Base-by-base conservation (phyloP, 2,888 invertebrate species). In the Imbricaverruca yamaguchii region DNA sequence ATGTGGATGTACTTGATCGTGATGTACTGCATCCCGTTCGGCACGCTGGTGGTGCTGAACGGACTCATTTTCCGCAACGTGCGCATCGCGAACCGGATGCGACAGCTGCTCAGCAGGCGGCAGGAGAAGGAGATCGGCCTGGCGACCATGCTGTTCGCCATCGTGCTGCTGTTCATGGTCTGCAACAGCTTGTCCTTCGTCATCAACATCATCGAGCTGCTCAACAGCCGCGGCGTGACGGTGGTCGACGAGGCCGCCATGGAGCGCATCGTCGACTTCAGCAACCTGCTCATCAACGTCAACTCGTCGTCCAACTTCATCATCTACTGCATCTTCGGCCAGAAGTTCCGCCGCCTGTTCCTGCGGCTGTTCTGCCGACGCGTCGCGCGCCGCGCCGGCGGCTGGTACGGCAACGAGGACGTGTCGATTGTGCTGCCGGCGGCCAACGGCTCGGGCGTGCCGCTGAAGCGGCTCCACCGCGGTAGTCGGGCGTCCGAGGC, bases 291-390 rank as follows among this genome's bases (percentile, higher is more conserved):
- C 83, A 97, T 98, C 81, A 97, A 96, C 83, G 92, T 98, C 87
- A 98, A 98, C 89, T 97, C 97, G 86, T 96, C 97, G 86, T 94
- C 97, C 83, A 98, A 98, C 89, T 98, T 98, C 87, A 92, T 98
- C 84, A 96, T 98, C 85, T 98, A 98, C 89, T 97, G 97, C 84
- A 97, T 97, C 84, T 97, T 98, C 87, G 98, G 98, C 1, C 95
- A 97, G 87, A 97, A 98, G 87, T 98, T 98, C 89, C 94, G 95
- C 87, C 90, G 94, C 83, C 91, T 96, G 84, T 95, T 96, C 87
- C 88, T 94, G 57, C 81, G 83, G 61, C 82, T 84, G 74, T 84
- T 84, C 80, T 83, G 83, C 77, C 81, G 81, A 8, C 65, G 82
- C 25, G 23, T 81, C 25, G 39, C 8, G 69, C 69, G 53, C 6